phyloP scores from a whole-genome alignment of 2,113 vertebrate genomes.

The Cephalopterus ornatus region DNA sequence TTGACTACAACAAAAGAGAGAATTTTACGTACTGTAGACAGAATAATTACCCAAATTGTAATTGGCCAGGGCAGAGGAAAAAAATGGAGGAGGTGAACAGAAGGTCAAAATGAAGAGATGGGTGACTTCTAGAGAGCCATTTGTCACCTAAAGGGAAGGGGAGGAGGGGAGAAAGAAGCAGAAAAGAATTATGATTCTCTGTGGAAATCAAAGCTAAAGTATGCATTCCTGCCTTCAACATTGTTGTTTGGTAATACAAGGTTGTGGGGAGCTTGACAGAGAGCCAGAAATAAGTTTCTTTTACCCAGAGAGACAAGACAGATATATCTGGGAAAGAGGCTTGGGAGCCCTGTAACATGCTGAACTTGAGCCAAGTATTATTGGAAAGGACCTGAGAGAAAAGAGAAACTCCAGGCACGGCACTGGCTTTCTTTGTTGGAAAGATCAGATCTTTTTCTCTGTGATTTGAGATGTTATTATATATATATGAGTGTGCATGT shows the following conservation, averaged over 20 bases:
- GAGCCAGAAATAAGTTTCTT: constrained; percentile 74
- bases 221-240: constrained; percentile 67
- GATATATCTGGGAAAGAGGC: constrained; percentile 75
- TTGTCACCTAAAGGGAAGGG: constrained; percentile 61
- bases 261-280: constrained; percentile 74
- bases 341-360: constrained; percentile 69
- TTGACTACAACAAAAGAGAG: constrained; percentile 48
- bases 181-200: constrained; percentile 70
- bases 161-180: constrained; percentile 22
- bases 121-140: constrained; percentile 63
- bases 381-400: constrained; percentile 74
- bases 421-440: constrained; percentile 70
- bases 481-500: not conserved
- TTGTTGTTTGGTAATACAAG: constrained; percentile 70
- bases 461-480: constrained; percentile 55
- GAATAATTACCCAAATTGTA: constrained; percentile 68
- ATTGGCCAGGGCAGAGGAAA: constrained; percentile 21
- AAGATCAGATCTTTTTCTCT: constrained; percentile 59
- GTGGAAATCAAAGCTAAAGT: constrained; percentile 71
- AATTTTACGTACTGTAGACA: constrained; percentile 59
- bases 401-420: constrained; percentile 79
- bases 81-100: constrained; percentile 59
- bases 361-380: constrained; percentile 70
- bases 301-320: constrained; percentile 77
- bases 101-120: constrained; percentile 65